Conservation (phyloP, 2,113 vertebrate genomes). For the Cheilinus undulatus region DNA sequence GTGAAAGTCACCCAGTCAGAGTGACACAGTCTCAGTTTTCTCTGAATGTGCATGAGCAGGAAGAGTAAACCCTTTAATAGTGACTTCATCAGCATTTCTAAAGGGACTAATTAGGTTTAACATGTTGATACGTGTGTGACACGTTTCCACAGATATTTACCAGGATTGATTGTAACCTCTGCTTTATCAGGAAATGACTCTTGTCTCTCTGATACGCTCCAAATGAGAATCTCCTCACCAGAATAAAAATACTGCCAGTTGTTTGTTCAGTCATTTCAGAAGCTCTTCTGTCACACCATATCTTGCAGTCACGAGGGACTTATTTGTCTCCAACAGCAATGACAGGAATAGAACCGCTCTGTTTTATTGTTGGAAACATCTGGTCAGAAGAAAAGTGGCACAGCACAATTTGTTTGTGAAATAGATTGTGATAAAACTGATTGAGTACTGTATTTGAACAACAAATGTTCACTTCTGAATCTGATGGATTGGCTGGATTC, state of each 20-base stretch:
- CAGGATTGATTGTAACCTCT: neutral
- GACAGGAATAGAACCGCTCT: neutral
- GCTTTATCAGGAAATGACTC: neutral
- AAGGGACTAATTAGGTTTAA: slow-evolving; percentile 19
- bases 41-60: slow-evolving; percentile 24
- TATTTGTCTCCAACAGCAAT: neutral
- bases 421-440: neutral
- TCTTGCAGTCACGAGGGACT: neutral
- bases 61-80: neutral
- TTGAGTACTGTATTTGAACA: neutral
- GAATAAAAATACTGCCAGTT: neutral
- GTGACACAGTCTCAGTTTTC: neutral
- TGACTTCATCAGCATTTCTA: slow-evolving; percentile 5
- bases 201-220: neutral
- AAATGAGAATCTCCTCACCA: slow-evolving; percentile 10
- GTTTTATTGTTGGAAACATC: neutral
- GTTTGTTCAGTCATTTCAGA: slow-evolving; percentile 9
- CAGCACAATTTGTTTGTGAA: neutral
- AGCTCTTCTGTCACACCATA: neutral
- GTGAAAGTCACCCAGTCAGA: slow-evolving; percentile 17
- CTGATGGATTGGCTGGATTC: no score
- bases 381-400: neutral
- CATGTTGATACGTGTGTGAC: neutral
- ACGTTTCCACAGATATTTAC: neutral
- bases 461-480: no score